A percentile compares a stretch with the other conserved stretches of the same genome.
Evolutionary conservation across 2,888 invertebrate genomes (phyloP).

Genomic region (Agrochola litura): DNA sequence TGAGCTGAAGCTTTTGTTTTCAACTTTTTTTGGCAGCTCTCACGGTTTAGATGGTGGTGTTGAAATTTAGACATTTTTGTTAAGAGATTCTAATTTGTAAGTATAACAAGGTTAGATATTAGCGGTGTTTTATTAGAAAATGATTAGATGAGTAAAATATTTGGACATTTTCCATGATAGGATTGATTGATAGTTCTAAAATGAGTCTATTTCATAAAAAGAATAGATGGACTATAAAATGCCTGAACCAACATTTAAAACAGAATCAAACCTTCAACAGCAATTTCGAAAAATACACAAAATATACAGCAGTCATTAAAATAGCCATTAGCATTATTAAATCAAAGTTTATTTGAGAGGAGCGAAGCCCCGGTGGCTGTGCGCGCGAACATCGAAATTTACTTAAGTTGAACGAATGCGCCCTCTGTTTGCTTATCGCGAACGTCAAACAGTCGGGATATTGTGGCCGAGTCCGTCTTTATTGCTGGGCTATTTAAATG

Average conservation of each 20-base stretch:
- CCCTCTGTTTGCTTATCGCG: slow-evolving; percentile 85
- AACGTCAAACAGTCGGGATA: slow-evolving; percentile 84
- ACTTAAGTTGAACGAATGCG: slow-evolving; percentile 90
- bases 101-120: background rate
- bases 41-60: slow-evolving; percentile 55
- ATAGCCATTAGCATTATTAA: slow-evolving; percentile 75
- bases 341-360: slow-evolving; percentile 77
- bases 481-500: slow-evolving; percentile 80
- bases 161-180: background rate
- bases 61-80: slow-evolving; percentile 34
- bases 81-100: slow-evolving; percentile 25
- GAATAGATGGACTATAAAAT: too few species aligned
- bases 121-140: background rate
- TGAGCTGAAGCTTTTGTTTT: slow-evolving; percentile 79
- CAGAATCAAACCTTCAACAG: slow-evolving; percentile 5
- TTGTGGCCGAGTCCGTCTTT: slow-evolving; percentile 77
- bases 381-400: slow-evolving; percentile 89
- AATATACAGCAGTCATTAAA: slow-evolving; percentile 66
- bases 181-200: background rate
- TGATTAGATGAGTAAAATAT: background rate
- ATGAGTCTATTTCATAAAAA: background rate
- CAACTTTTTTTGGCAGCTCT: slow-evolving; percentile 70
- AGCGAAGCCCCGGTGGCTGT: slow-evolving; percentile 74
- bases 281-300: slow-evolving; percentile 36
- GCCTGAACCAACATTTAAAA: background rate